Evolutionary conservation across 2,797 vertebrate species (phyloP).

Genomic region (Takifugu ocellatus): DNA sequence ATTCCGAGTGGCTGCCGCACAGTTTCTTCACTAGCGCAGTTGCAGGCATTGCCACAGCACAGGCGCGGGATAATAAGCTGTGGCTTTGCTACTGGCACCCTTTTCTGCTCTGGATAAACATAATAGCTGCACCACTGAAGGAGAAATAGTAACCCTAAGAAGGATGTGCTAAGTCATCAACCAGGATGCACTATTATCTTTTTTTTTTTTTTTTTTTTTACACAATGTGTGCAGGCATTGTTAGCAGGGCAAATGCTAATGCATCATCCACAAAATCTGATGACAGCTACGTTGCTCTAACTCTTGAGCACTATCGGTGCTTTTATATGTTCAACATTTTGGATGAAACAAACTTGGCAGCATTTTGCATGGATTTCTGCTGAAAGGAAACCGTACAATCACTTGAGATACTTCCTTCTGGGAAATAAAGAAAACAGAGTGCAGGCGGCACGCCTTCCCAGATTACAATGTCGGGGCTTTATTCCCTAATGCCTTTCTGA

Average conservation of each 20-base stretch:
- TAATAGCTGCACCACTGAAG: conserved; percentile 37
- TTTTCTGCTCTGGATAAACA: conserved; percentile 49
- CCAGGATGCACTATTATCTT: too few relatives aligned
- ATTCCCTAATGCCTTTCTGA: conserved; percentile 56
- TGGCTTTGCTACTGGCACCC: conserved; percentile 38
- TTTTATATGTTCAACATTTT: too few relatives aligned
- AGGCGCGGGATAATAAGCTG: conserved; percentile 57
- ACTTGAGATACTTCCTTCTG: conserved; percentile 35
- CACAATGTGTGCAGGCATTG: not conserved
- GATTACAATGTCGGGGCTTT: conserved; percentile 61
- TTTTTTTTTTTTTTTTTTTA: conserved; percentile 5
- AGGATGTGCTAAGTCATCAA: conserved; percentile 28
- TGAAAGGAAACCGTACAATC: conserved; percentile 24
- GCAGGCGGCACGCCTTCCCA: conserved; percentile 37
- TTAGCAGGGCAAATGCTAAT: conserved; percentile 4
- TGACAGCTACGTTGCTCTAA: conserved; percentile 1
- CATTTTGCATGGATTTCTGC: conserved; percentile 5
- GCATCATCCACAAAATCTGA: conserved; percentile 1
- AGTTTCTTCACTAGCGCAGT: conserved; percentile 29
- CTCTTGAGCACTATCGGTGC: conserved; percentile 8
- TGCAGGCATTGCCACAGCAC: conserved; percentile 37
- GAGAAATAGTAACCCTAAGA: conserved; percentile 45
- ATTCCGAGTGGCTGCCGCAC: conserved; percentile 42
- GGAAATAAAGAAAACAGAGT: conserved; percentile 20
- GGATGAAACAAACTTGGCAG: too few relatives aligned